Percentiles rank a stretch among this genome's conserved stretches.
These are phyloP conservation scores for Adelges cooleyi DNA, from an alignment of 1,140 invertebrate species.

Conservation along the genomic window DNA sequence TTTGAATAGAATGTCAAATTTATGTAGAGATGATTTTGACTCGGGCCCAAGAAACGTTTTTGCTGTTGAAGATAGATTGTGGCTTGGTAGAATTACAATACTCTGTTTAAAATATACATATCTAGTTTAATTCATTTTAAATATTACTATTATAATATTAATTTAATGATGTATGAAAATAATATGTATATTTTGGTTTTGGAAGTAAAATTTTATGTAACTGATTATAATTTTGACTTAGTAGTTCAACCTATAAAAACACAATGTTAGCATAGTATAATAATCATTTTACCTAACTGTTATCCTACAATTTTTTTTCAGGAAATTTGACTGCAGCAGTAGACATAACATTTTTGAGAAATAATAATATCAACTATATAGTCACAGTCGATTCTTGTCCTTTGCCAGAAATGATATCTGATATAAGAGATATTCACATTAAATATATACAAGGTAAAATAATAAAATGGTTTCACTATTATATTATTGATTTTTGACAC, in stretches of 20 bases:
- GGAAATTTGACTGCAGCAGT: slow-evolving; percentile 68
- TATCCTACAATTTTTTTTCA: slow-evolving; percentile 35
- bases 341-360: slow-evolving; percentile 52
- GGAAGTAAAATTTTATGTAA: too few relatives aligned
- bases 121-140: too few relatives aligned
- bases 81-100: slow-evolving; percentile 55
- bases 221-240: too few relatives aligned
- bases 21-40: slow-evolving; percentile 43
- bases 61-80: slow-evolving; percentile 57
- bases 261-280: too few relatives aligned
- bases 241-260: too few relatives aligned
- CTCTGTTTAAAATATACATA: too few relatives aligned
- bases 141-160: too few relatives aligned
- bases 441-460: slow-evolving; percentile 61
- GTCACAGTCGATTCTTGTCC: slow-evolving; percentile 71
- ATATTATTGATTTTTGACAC: too few relatives aligned
- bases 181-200: too few relatives aligned
- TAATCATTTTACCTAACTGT: too few relatives aligned
- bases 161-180: too few relatives aligned
- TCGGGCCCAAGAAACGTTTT: slow-evolving; percentile 53
- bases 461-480: too few relatives aligned
- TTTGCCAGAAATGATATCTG: slow-evolving; percentile 56
- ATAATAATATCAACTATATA: slow-evolving; percentile 58
- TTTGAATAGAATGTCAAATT: slow-evolving; percentile 27
- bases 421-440: slow-evolving; percentile 50